Evolutionary conservation across 2,797 vertebrate species (phyloP), one percentile per base, ranked within the genome.

Genomic region (Sebastes oblongus): DNA sequence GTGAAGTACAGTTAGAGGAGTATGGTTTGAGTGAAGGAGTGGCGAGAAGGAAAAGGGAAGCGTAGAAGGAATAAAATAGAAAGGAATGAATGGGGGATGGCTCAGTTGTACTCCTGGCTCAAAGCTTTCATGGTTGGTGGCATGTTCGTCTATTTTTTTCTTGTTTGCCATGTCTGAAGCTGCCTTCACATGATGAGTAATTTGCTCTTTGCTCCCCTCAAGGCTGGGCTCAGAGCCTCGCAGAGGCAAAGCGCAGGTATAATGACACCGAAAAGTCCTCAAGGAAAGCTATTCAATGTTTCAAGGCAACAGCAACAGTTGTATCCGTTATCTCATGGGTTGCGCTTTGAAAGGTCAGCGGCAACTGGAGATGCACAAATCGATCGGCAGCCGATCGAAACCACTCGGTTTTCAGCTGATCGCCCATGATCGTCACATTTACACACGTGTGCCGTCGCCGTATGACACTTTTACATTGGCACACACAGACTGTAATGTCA

Each of bases 61-160:
- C 0, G 0, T 1, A 60, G 22, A 36, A 62, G 59, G 25, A 72
- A 69, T 68, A 30, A 78, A 80, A 70, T 6, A 70, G 69, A 16
- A 20, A 25, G 61, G 70, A 58, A 85, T 78, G 55, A 75, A 84
- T 68, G 42, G 58, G 70, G 16, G 46, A 68, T 13, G 27, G 58
- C 52, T 70, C 24, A 62, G 74, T 8, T 79, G 72, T 80, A 73
- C 52, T 70, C 14, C 52, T 54, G 67, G 46, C 66, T 77, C 67
- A 65, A 55, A 80, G 67, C 24, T 29, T 62, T 73, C n/a, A 3
- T 71, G 72, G 86, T 64, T 59, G 69, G 82, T 71, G 66, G 56
- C 52, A 72, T 55, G 62, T 77, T 61, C 62, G 56, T 80, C 13
- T 14, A 3, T 54, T 75, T 70, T 24, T 39, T 27, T 10, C 52